Evolutionary conservation across 2,888 invertebrate genomes (phyloP).

Genomic region (Drosophila lacicola): DNA sequence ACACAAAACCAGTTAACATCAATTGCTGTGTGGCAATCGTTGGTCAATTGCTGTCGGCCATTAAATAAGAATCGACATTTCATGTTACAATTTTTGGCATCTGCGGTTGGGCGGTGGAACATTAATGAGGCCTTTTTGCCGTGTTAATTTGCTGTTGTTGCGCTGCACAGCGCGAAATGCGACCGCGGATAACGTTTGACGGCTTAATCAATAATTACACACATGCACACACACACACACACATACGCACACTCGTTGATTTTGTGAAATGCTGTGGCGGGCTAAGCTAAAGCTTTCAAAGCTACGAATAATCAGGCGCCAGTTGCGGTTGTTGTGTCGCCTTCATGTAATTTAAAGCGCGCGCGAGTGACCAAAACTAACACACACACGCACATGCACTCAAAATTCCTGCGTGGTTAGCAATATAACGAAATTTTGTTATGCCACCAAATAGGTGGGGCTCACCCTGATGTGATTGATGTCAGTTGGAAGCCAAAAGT

Average conservation of each 20-base stretch:
- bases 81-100: conserved; percentile 61
- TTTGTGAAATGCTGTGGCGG: conserved; percentile 21
- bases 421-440: conserved; percentile 21
- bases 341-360: conserved; percentile 25
- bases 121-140: conserved; percentile 66
- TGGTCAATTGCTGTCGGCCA: conserved; percentile 19
- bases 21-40: conserved; percentile 31
- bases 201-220: conserved; percentile 65
- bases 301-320: conserved; percentile 47
- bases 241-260: conserved; percentile 6
- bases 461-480: conserved; percentile 55
- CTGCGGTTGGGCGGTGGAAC: conserved; percentile 53
- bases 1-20: conserved; percentile 32
- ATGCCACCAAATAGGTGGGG: conserved; percentile 21
- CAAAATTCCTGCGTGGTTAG: conserved; percentile 12
- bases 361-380: conserved; percentile 25
- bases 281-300: conserved; percentile 26
- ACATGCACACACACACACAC: conserved; percentile 15
- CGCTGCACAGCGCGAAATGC: conserved; percentile 19
- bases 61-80: conserved; percentile 64
- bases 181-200: conserved; percentile 43
- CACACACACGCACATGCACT: not conserved
- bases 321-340: conserved; percentile 37
- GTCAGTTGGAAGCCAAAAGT: conserved; percentile 63
- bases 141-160: conserved; percentile 55